These are phyloP conservation scores for Australoheros scitulus DNA, from an alignment of 2,113 vertebrate genomes.

Conservation along the genomic window DNA sequence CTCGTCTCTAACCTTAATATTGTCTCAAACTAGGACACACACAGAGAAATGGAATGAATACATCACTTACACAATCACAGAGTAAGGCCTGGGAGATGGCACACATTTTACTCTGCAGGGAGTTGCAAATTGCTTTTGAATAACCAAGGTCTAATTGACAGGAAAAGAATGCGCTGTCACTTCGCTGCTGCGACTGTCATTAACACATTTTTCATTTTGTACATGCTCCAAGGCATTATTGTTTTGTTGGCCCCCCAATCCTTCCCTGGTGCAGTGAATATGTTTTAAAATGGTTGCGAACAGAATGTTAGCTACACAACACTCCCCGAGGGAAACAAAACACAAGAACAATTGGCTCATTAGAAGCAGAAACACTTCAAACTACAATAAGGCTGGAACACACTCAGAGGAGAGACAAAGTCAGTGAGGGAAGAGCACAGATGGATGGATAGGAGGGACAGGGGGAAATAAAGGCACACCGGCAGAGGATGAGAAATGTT, in stretches of 20 bases:
- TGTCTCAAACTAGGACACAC: slow-evolving; percentile 55
- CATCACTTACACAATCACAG: slow-evolving; percentile 58
- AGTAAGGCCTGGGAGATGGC: slow-evolving; percentile 50
- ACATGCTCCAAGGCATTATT: slow-evolving; percentile 68
- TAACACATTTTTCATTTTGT: slow-evolving; percentile 74
- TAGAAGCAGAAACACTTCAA: slow-evolving; percentile 72
- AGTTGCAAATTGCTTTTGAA: slow-evolving; percentile 74
- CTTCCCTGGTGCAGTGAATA: slow-evolving; percentile 65
- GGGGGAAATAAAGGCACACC: slow-evolving; percentile 13
- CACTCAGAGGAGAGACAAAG: slow-evolving; percentile 65
- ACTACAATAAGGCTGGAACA: slow-evolving; percentile 61
- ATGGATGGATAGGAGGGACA: slow-evolving; percentile 56
- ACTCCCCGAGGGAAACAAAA: slow-evolving; percentile 63
- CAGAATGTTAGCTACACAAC: slow-evolving; percentile 70
- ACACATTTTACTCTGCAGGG: slow-evolving; percentile 64
- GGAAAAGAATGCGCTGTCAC: slow-evolving; percentile 69
- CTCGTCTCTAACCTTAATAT: slow-evolving; percentile 47
- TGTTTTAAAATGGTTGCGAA: slow-evolving; percentile 73
- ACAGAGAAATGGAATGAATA: slow-evolving; percentile 58
- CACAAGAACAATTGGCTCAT: slow-evolving; percentile 76
- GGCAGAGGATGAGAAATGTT: slow-evolving; percentile 27
- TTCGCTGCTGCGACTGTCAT: slow-evolving; percentile 57
- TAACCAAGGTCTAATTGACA: slow-evolving; percentile 75
- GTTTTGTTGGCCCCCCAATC: slow-evolving; percentile 61
- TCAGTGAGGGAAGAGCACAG: slow-evolving; percentile 54